Percentiles rank a stretch among this genome's conserved stretches.
Conservation (phyloP, 2,888 invertebrate genomes). For the Lepidocyrtinus sp. region DNA sequence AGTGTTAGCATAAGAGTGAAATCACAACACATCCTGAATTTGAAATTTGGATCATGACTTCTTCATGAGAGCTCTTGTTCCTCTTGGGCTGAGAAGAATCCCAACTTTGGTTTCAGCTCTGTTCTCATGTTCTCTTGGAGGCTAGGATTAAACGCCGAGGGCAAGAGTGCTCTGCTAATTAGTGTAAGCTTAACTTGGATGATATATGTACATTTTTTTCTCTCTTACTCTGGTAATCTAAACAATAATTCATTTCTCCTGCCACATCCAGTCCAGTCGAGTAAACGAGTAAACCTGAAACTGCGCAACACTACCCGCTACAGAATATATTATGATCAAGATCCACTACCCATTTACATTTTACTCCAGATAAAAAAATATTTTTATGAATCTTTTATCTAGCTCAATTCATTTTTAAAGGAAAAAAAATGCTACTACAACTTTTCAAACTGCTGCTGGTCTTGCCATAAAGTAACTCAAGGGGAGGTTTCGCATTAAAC, state of each 20-base stretch:
- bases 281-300: not conserved
- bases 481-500: not conserved
- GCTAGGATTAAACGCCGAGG: conserved; percentile 38
- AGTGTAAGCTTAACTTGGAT: conserved; percentile 37
- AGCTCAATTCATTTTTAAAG: conserved; percentile 8
- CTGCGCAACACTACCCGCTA: not conserved
- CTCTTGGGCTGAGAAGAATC: too few species aligned
- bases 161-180: conserved; percentile 58
- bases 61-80: too few species aligned
- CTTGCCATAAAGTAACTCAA: conserved; percentile 3
- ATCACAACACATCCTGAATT: too few species aligned
- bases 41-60: too few species aligned
- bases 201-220: conserved; percentile 16
- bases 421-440: conserved; percentile 32
- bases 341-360: not conserved
- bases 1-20: too few species aligned
- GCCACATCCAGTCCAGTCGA: not conserved
- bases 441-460: conserved; percentile 47
- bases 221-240: too few species aligned
- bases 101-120: too few species aligned
- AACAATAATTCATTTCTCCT: conserved; percentile 20
- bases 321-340: not conserved
- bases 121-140: not conserved
- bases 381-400: too few species aligned
- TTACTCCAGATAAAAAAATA: not conserved